These are phyloP conservation scores for Anthoscopus minutus DNA, from an alignment of 2,113 vertebrate species.

Conservation along the genomic window DNA sequence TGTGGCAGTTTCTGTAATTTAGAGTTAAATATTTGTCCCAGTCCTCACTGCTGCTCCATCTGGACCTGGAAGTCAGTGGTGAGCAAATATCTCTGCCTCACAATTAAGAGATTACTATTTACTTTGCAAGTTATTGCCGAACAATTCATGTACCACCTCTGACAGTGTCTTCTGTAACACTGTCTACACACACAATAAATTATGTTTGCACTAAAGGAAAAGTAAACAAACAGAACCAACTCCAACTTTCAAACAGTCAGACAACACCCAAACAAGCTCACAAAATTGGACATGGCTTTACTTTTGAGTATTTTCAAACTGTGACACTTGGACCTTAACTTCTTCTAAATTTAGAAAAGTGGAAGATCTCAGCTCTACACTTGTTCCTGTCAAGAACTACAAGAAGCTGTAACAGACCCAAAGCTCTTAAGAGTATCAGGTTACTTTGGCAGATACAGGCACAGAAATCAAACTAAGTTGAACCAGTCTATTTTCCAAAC, in stretches of 20 bases:
- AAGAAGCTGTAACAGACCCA: not conserved
- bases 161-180: not conserved
- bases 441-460: not conserved
- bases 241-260: not conserved
- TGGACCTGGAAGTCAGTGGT: not conserved
- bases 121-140: not conserved
- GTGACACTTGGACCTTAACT: not conserved
- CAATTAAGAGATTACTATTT: not conserved
- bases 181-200: not conserved
- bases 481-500: not conserved
- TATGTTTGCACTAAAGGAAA: not conserved
- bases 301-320: not conserved
- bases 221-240: not conserved
- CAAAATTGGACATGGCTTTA: not conserved
- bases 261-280: not conserved
- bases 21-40: not conserved
- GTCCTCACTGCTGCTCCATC: not conserved
- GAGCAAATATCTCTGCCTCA: not conserved
- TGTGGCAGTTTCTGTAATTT: not conserved
- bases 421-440: not conserved
- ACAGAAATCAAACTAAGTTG: not conserved
- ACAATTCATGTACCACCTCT: not conserved
- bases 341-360: not conserved
- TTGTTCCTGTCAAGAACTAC: not conserved
- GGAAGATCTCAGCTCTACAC: not conserved